phyloP scores from a whole-genome alignment of 2,113 vertebrate genomes.

The Hiodon tergisus region DNA sequence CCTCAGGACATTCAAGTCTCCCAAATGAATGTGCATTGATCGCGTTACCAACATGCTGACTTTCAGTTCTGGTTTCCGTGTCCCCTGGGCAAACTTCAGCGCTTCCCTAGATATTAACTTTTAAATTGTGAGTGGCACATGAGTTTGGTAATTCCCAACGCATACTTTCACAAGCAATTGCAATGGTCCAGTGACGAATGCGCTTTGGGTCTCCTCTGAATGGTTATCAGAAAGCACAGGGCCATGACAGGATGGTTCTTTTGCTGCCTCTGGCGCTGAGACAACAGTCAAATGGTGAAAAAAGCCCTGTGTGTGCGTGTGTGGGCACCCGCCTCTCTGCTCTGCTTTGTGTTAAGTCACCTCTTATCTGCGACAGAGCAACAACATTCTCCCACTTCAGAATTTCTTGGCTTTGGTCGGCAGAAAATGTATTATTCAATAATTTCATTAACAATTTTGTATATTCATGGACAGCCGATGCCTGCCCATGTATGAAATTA shows the following conservation, averaged over 20 bases:
- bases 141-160: background rate
- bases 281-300: background rate
- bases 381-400: constrained; percentile 38
- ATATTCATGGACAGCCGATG: constrained; percentile 65
- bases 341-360: constrained; percentile 25
- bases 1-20: background rate
- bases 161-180: background rate
- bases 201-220: background rate
- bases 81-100: constrained; percentile 5
- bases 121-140: background rate
- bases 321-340: background rate
- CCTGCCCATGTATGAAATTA: constrained; percentile 64
- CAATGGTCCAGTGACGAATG: background rate
- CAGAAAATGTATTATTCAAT: constrained; percentile 48
- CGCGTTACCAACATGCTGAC: background rate
- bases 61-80: constrained; percentile 30
- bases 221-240: background rate
- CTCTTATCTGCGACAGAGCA: constrained; percentile 43
- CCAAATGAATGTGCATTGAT: background rate
- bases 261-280: background rate
- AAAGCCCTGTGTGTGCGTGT: constrained; percentile 1
- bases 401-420: constrained; percentile 30
- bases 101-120: background rate
- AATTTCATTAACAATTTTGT: constrained; percentile 60
- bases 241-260: background rate